These are phyloP conservation scores for Lytechinus variegatus DNA, from an alignment of 35 echinoderm and acorn worm genomes.

Conservation along the genomic window DNA sequence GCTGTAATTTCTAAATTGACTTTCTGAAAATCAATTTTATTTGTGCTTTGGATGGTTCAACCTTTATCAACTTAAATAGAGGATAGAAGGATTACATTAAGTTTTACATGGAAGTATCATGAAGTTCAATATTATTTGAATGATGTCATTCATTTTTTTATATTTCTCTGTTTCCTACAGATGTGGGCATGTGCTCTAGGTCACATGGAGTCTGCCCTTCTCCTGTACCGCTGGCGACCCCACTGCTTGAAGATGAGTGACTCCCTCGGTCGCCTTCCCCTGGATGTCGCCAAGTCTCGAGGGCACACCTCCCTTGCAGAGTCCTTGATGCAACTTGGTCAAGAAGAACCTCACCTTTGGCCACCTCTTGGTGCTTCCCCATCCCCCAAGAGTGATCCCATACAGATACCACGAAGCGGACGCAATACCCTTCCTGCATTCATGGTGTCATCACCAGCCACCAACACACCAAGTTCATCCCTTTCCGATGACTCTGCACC, in stretches of 20 bases:
- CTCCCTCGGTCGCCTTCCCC: constrained; percentile 72
- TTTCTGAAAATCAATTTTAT: too few relatives aligned
- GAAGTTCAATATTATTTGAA: too few relatives aligned
- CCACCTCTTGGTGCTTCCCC: constrained; percentile 3
- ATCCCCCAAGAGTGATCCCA: constrained; percentile 58
- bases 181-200: constrained; percentile 98
- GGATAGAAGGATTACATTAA: too few relatives aligned
- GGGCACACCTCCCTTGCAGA: constrained; percentile 83
- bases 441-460: constrained; percentile 86
- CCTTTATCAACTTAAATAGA: too few relatives aligned
- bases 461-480: constrained; percentile 69
- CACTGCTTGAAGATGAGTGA: constrained; percentile 72
- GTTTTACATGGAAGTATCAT: too few relatives aligned
- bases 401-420: constrained; percentile 67
- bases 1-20: too few relatives aligned
- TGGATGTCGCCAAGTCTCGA: constrained; percentile 77
- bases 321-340: constrained; percentile 57
- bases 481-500: constrained; percentile 57
- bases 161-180: constrained; percentile 19
- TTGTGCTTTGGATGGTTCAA: too few relatives aligned
- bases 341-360: constrained; percentile 32
- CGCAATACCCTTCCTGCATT: constrained; percentile 65
- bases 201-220: constrained; percentile 80
- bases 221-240: constrained; percentile 86
- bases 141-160: too few relatives aligned